A percentile compares a stretch with the other conserved stretches of the same genome.
Evolutionary conservation across 1,140 invertebrate genomes (phyloP).

Genomic region (Lerema accius): DNA sequence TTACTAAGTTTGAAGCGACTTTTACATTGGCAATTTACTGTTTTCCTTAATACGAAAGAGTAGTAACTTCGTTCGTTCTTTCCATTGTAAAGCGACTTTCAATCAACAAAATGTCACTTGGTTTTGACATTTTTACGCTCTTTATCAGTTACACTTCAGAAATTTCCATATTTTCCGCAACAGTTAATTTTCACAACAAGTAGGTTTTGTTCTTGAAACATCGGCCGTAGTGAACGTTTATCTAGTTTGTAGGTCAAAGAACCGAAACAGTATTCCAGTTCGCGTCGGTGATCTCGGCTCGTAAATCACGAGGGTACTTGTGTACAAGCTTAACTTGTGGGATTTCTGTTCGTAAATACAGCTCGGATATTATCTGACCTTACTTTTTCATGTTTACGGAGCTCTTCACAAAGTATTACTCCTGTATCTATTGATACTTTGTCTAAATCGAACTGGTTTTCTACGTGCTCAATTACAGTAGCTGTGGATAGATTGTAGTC

Average conservation of each 20-base stretch:
- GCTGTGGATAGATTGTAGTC: no score
- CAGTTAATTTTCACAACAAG: background rate
- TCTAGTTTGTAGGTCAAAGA: slow-evolving; percentile 21
- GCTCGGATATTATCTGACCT: slow-evolving; percentile 8
- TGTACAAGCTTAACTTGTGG: slow-evolving; percentile 7
- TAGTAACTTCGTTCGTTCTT: no score
- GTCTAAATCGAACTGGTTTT: background rate
- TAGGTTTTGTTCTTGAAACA: slow-evolving; percentile 3
- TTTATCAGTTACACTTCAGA: no score
- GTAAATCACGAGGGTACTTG: slow-evolving; percentile 21
- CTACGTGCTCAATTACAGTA: background rate
- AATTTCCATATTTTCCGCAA: no score
- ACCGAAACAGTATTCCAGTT: slow-evolving; percentile 19
- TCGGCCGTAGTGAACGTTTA: background rate
- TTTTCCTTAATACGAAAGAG: no score
- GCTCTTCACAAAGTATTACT: background rate
- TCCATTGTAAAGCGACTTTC: no score
- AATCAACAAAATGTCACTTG: no score
- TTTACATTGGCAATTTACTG: no score
- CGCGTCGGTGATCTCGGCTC: slow-evolving; percentile 5
- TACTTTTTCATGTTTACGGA: slow-evolving; percentile 1
- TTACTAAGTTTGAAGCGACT: no score
- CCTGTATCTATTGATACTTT: no score
- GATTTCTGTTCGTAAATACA: slow-evolving; percentile 10
- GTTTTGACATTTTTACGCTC: no score